Evolutionary conservation across 1,140 invertebrate species (phyloP).

Genomic region (Sycophila sp.): DNA sequence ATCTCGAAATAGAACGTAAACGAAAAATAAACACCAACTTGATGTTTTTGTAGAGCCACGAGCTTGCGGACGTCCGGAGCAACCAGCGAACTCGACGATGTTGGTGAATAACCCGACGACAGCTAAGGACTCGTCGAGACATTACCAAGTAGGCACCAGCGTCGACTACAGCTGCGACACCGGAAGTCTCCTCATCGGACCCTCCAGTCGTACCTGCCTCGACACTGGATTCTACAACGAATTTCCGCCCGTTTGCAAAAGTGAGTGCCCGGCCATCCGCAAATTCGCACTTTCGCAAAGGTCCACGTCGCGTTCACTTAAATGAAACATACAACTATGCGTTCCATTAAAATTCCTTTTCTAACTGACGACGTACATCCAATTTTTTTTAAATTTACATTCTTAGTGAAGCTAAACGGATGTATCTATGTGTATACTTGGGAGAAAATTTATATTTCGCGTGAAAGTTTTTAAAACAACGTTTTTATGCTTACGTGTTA

Average conservation of each 20-base stretch:
- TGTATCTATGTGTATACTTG: no score
- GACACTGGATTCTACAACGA: slow-evolving; percentile 94
- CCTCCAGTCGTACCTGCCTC: slow-evolving; percentile 82
- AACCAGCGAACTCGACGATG: slow-evolving; percentile 93
- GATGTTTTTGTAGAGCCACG: slow-evolving; percentile 76
- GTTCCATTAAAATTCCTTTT: no score
- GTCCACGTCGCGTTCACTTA: not conserved
- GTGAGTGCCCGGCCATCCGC: slow-evolving; percentile 68
- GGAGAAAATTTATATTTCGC: no score
- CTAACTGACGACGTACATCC: no score
- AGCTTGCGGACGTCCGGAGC: slow-evolving; percentile 89
- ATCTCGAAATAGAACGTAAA: no score
- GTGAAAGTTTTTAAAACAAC: not conserved
- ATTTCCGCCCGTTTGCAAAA: slow-evolving; percentile 92
- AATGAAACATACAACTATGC: no score
- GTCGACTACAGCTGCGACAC: slow-evolving; percentile 89
- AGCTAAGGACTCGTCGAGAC: slow-evolving; percentile 51
- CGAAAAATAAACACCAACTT: not conserved
- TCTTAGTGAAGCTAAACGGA: no score
- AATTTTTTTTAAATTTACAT: no score
- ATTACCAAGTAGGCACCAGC: slow-evolving; percentile 85
- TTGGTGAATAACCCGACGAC: slow-evolving; percentile 56
- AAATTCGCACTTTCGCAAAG: not conserved
- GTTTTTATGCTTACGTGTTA: not conserved
- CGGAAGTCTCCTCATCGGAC: slow-evolving; percentile 88